Conservation (phyloP, 2,797 vertebrate genomes). For the Eupleurogrammus muticus region DNA sequence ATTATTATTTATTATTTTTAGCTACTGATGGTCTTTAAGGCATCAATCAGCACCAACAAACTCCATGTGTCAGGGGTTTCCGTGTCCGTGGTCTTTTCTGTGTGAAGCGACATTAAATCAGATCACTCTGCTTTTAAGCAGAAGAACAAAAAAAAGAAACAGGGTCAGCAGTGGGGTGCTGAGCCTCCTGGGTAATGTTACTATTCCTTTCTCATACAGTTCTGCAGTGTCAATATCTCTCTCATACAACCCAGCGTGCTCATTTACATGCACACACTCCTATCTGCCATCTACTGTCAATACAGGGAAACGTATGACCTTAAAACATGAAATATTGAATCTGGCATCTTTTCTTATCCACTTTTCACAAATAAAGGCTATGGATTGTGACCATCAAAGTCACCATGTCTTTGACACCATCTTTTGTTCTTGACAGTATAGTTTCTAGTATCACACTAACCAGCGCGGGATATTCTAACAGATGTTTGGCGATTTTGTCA, state of each 20-base stretch:
- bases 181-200: slow-evolving; percentile 5
- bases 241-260: not conserved
- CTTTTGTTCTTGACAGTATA: not conserved
- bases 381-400: too few species aligned
- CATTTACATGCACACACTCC: not conserved
- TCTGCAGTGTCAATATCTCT: not conserved
- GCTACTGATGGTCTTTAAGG: slow-evolving; percentile 4
- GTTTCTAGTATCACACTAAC: not conserved
- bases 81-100: not conserved
- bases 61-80: too few species aligned
- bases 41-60: not conserved
- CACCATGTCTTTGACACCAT: too few species aligned
- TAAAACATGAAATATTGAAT: not conserved
- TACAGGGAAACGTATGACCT: not conserved
- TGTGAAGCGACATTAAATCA: slow-evolving; percentile 8
- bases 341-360: too few species aligned
- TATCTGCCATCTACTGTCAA: too few species aligned
- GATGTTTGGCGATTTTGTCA: not conserved
- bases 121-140: slow-evolving; percentile 6
- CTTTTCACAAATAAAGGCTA: too few species aligned
- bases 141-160: not conserved
- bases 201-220: slow-evolving; percentile 13
- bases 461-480: not conserved
- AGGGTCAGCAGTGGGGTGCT: not conserved
- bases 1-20: not conserved